These are phyloP conservation scores for Hydrophis major DNA, from an alignment of 2,797 vertebrate species.

Conservation along the genomic window DNA sequence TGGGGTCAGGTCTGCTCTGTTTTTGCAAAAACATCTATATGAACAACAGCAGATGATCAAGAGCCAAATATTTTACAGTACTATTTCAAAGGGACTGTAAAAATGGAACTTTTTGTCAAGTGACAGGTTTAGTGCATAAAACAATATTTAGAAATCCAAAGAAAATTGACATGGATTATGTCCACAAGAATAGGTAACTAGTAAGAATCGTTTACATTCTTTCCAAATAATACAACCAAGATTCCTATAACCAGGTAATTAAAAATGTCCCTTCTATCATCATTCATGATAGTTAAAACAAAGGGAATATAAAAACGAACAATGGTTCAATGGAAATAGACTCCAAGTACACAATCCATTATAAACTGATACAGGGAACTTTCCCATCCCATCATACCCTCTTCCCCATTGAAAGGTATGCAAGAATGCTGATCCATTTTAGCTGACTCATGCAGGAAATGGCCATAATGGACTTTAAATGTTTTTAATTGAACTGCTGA, in stretches of 20 bases:
- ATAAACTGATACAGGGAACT: not conserved
- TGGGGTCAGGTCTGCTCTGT: not conserved
- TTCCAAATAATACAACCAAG: slow-evolving; percentile 18
- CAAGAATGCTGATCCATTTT: not conserved
- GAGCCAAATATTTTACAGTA: slow-evolving; percentile 2
- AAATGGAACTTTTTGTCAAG: slow-evolving; percentile 23
- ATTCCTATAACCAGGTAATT: slow-evolving; percentile 25
- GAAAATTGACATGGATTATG: not conserved
- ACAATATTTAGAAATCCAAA: slow-evolving; percentile 13
- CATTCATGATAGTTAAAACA: slow-evolving; percentile 58
- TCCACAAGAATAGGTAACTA: not conserved
- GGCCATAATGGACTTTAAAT: not conserved
- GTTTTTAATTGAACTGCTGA: slow-evolving; percentile 32
- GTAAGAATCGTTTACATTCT: not conserved
- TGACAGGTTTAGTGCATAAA: slow-evolving; percentile 10
- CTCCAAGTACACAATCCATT: not conserved
- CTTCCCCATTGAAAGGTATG: not conserved
- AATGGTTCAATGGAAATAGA: slow-evolving; percentile 58
- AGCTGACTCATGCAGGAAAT: not conserved
- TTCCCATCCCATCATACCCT: not conserved
- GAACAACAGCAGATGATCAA: not conserved
- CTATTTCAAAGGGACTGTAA: slow-evolving; percentile 26
- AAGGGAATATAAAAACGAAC: slow-evolving; percentile 48
- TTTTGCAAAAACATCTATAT: not conserved
- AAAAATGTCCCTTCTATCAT: slow-evolving; percentile 60